These are phyloP conservation scores for Pemphigus obesinymphae DNA, from an alignment of 1,140 invertebrate genomes.

Conservation along the genomic window DNA sequence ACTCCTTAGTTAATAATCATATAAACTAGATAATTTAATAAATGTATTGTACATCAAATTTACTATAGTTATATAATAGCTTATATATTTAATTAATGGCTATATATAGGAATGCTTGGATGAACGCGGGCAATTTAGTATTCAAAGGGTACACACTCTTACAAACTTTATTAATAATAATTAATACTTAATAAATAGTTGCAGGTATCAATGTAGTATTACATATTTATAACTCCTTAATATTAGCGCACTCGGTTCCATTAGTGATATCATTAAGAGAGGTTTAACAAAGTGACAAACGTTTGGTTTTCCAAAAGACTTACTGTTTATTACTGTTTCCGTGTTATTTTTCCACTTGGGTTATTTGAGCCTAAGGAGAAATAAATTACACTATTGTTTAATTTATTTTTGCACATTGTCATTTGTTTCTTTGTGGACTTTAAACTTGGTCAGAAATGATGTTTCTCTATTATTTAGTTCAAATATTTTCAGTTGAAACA, in stretches of 20 bases:
- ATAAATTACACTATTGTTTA: constrained; percentile 37
- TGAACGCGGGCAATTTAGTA: background rate
- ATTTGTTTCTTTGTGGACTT: background rate
- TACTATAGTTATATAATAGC: too few relatives aligned
- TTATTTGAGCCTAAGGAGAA: constrained; percentile 24
- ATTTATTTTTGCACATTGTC: background rate
- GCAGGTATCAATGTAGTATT: background rate
- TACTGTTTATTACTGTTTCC: constrained; percentile 39
- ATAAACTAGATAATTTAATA: too few relatives aligned
- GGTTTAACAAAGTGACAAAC: constrained; percentile 23
- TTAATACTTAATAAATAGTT: background rate
- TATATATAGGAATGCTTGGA: too few relatives aligned
- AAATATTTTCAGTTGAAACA: background rate
- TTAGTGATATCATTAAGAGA: background rate
- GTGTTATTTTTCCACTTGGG: constrained; percentile 12
- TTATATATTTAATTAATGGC: too few relatives aligned
- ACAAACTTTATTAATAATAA: background rate
- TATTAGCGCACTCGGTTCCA: background rate
- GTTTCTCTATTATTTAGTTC: background rate
- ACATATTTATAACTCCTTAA: background rate
- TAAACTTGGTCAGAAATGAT: background rate
- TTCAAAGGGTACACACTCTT: background rate
- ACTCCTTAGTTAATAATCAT: too few relatives aligned
- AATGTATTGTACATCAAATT: too few relatives aligned
- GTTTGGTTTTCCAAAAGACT: constrained; percentile 8